A percentile compares a stretch with the other conserved stretches of the same genome.
phyloP scores from a whole-genome alignment of 2,113 vertebrate species.

The Carassius gibelio region DNA sequence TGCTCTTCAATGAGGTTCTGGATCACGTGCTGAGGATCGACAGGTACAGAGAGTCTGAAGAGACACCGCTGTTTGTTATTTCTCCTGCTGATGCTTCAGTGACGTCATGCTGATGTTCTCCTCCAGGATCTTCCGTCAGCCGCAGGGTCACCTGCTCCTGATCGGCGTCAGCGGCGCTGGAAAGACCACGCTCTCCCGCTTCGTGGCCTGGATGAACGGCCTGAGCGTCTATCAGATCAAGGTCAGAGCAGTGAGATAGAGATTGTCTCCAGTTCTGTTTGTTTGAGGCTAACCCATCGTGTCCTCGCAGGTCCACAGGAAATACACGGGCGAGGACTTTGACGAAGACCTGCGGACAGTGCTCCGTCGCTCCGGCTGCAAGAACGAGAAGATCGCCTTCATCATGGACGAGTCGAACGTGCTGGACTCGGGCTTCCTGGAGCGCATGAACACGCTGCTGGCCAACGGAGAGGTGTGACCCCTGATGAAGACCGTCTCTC shows the following conservation, averaged over 20 bases:
- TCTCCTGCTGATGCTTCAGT: too few relatives aligned
- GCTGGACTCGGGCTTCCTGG: slow-evolving; percentile 94
- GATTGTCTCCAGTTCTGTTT: too few relatives aligned
- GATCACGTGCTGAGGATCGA: slow-evolving; percentile 97
- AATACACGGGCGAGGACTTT: slow-evolving; percentile 98
- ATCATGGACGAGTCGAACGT: slow-evolving; percentile 99
- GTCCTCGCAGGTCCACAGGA: slow-evolving; percentile 87
- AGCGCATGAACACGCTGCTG: slow-evolving; percentile 97
- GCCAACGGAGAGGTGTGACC: slow-evolving; percentile 92
- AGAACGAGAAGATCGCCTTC: slow-evolving; percentile 98
- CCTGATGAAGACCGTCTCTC: too few relatives aligned
- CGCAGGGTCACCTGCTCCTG: slow-evolving; percentile 94
- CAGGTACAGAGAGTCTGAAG: slow-evolving; percentile 71
- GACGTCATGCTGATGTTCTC: not conserved
- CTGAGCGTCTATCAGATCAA: slow-evolving; percentile 99
- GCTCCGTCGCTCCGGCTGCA: slow-evolving; percentile 94
- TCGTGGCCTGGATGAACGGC: slow-evolving; percentile 99
- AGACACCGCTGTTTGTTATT: too few relatives aligned
- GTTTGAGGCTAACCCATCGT: not conserved
- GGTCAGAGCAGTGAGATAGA: slow-evolving; percentile 70
- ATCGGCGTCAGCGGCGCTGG: slow-evolving; percentile 98
- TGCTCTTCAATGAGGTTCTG: slow-evolving; percentile 96
- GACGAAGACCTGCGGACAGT: slow-evolving; percentile 96
- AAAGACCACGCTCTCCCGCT: slow-evolving; percentile 95
- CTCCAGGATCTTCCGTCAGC: slow-evolving; percentile 94